Base-by-base conservation (phyloP, 2,113 vertebrate genomes). In the Chroicocephalus ridibundus region DNA sequence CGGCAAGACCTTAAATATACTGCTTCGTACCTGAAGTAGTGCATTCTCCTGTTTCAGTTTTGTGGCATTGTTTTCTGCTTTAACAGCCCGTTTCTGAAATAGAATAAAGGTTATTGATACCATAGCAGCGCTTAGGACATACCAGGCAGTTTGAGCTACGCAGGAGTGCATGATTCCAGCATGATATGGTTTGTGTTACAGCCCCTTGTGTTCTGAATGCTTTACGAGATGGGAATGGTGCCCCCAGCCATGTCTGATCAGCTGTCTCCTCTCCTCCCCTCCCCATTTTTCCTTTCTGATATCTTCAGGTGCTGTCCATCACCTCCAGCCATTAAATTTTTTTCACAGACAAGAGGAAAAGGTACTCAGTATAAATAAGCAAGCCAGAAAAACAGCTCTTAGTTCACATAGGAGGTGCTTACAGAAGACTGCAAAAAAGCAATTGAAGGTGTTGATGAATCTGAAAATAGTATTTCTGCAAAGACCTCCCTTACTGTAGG, bases 11-110 rank as follows among this genome's bases (percentile, higher is more conserved):
- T 34, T 13, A 32, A 26, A 22, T 26, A 22, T 1, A 7, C 22
- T 4, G 38, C 40, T 46, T 13, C 10, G 1, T 97, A 99, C 99
- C 98, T 99, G 99, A 15, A 99, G 98, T 54, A 98, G 95, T 0
- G 97, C 96, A 1, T 99, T 95, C 27, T 99, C 99, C 90, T 98
- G 97, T 27, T 98, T 99, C 91, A 99, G 96, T 71, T 97, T 99
- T 22, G 98, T 70, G 27, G 97, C 97, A 0, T 62, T 96, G 92
- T 52, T 98, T 95, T 99, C 99, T 31, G 99, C 99, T 86, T 99
- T 99, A 13, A 98, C 77, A 2, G 99, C 99, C 57, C 99, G 98
- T 72, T 99, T 99, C 99, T 99, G 96, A 84, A 97, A 96, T 0
- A 44, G 18, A 92, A 61, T 2, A 19, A n/a, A 65, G 51, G 42